phyloP scores from a whole-genome alignment of 2,113 vertebrate genomes.

The Nesogale talazaci region DNA sequence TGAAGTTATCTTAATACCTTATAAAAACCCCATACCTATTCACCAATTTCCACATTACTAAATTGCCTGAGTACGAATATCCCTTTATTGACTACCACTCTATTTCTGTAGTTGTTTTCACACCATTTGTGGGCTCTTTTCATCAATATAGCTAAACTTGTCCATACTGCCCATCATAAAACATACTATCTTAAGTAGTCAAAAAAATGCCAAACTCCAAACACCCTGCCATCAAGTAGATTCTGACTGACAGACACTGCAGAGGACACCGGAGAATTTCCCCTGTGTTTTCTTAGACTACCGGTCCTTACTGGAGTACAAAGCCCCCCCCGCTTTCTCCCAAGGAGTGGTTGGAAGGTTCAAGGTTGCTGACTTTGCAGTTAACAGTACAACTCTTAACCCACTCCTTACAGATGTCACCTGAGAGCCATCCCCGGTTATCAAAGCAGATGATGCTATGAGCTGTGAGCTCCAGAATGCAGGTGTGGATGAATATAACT shows the following conservation, averaged over 20 bases:
- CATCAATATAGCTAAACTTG: conserved; percentile 20
- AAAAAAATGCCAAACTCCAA: neutral
- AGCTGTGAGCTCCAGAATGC: neutral
- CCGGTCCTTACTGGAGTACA: too few relatives aligned
- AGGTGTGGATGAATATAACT: neutral
- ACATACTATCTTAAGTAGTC: neutral
- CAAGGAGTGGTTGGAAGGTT: too few relatives aligned
- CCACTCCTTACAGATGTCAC: conserved; percentile 29
- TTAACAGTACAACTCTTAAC: too few relatives aligned
- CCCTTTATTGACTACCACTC: conserved; percentile 39
- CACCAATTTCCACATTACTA: conserved; percentile 72
- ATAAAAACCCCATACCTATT: conserved; percentile 76
- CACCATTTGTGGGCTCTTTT: conserved; percentile 32
- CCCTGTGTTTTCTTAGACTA: too few relatives aligned
- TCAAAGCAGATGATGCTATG: neutral
- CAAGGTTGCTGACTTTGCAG: too few relatives aligned
- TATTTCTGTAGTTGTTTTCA: conserved; percentile 42
- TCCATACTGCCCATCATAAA: neutral
- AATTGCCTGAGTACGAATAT: conserved; percentile 68
- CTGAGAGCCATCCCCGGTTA: neutral
- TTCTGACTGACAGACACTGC: too few relatives aligned
- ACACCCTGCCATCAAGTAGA: too few relatives aligned
- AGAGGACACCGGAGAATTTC: too few relatives aligned
- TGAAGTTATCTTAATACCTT: conserved; percentile 67
- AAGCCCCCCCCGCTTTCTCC: too few relatives aligned